These are phyloP conservation scores for Acanthoscelides obtectus DNA, from an alignment of 2,888 invertebrate species.

Conservation along the genomic window DNA sequence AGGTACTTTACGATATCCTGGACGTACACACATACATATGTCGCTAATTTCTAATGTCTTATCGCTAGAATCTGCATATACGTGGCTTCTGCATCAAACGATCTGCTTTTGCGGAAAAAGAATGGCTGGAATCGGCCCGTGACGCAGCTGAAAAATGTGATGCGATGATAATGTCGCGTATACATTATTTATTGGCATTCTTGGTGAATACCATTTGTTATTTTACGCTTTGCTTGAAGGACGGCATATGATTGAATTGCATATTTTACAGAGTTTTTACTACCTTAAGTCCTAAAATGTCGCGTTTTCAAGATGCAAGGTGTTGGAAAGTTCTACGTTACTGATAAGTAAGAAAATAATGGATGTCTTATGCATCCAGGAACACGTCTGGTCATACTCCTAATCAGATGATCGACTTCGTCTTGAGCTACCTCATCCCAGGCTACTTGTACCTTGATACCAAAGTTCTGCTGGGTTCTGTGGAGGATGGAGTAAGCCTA, in stretches of 20 bases:
- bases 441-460: no score
- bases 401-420: no score
- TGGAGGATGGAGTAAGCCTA: no score
- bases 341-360: no score
- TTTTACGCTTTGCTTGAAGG: background rate
- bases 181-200: background rate
- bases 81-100: background rate
- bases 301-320: no score
- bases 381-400: no score
- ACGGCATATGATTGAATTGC: background rate
- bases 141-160: background rate
- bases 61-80: background rate
- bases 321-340: no score
- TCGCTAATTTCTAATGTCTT: background rate
- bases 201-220: background rate
- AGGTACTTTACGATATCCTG: background rate
- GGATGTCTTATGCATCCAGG: no score
- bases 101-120: background rate
- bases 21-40: background rate
- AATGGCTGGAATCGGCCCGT: background rate
- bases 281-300: no score
- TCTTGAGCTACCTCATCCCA: no score
- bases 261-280: background rate
- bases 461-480: no score
- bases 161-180: background rate